phyloP scores from a whole-genome alignment of 2,888 invertebrate genomes.

The Agrenia bidenticulata region DNA sequence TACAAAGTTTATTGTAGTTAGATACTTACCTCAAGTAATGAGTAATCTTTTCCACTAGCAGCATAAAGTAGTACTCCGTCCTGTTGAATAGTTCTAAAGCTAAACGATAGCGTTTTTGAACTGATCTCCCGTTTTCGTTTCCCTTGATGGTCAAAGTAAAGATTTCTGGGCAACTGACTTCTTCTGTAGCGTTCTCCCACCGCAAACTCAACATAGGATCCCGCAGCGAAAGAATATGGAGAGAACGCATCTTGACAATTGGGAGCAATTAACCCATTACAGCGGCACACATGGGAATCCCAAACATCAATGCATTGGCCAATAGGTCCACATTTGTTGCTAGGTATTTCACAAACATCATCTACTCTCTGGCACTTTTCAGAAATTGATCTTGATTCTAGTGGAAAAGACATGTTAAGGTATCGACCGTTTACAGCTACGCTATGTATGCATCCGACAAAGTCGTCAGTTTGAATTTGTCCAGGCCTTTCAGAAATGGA shows the following conservation, averaged over 20 bases:
- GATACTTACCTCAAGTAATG: conserved; percentile 73
- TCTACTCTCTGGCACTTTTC: conserved; percentile 72
- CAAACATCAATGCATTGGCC: conserved; percentile 82
- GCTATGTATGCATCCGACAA: conserved; percentile 91
- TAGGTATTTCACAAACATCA: conserved; percentile 51
- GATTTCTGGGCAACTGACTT: conserved; percentile 69
- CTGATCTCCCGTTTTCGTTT: conserved; percentile 50
- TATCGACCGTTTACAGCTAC: conserved; percentile 82
- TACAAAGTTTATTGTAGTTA: too few species aligned
- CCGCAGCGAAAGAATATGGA: conserved; percentile 75
- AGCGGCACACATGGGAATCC: conserved; percentile 71
- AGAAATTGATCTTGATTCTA: conserved; percentile 71
- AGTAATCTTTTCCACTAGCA: conserved; percentile 83
- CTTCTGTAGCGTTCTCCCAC: conserved; percentile 78
- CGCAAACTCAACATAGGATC: conserved; percentile 74
- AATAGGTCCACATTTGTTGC: conserved; percentile 58
- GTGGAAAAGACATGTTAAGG: conserved; percentile 76
- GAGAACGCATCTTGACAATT: conserved; percentile 77
- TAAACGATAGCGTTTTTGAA: conserved; percentile 74
- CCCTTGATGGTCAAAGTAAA: conserved; percentile 32
- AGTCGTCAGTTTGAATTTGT: conserved; percentile 86
- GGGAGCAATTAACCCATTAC: conserved; percentile 68
- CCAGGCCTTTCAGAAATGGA: conserved; percentile 84
- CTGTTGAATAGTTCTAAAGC: conserved; percentile 75
- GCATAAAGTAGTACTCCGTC: conserved; percentile 83